Evolutionary conservation across 2,888 invertebrate species (phyloP), one percentile per base, ranked within the genome.

Genomic region (Cantharis flavilabris): DNA sequence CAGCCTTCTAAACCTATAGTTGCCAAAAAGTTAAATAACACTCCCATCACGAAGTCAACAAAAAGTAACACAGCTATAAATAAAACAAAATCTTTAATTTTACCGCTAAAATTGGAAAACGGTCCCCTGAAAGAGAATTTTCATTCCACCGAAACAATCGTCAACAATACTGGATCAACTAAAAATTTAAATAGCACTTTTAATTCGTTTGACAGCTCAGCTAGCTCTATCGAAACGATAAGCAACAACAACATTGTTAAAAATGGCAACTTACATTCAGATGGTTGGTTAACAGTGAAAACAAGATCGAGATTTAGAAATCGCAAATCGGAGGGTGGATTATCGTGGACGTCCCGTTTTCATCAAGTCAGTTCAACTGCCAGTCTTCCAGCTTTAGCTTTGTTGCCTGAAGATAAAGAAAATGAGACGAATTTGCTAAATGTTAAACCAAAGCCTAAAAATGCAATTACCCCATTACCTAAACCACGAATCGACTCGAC

Each of bases 261-360:
- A 78, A 84, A 79, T 62, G 84, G 83, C 11, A 72, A 77, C 18
- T 69, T 79, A 63, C 79, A 83, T n/a, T 76, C 85, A 63, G 95
- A 95, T 82, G 98, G 97, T 0, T 98, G 97, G 98, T 91, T 97
- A 80, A 97, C 96, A 0, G 98, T 98, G 0, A 94, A 96, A 83
- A 93, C 94, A 69, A 91, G 94, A 62, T 91, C 90, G 1, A 90
- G 95, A 26, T 87, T 91, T 65, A 91, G 87, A 80, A 88, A 90
- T 81, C 78, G 85, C 76, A 89, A 89, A 82, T 87, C 90, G 0
- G 90, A 90, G 80, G 89, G 90, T 82, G 84, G 84, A 3, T 76
- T 87, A 18, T 85, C 86, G 80, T 94, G 94, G 94, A 90, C 93
- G 0, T 94, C 93, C 79, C 91, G 96, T 78, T 96, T 95, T 84